Conservation (phyloP, 2,797 vertebrate species). For the Rousettus madagascariensis region DNA sequence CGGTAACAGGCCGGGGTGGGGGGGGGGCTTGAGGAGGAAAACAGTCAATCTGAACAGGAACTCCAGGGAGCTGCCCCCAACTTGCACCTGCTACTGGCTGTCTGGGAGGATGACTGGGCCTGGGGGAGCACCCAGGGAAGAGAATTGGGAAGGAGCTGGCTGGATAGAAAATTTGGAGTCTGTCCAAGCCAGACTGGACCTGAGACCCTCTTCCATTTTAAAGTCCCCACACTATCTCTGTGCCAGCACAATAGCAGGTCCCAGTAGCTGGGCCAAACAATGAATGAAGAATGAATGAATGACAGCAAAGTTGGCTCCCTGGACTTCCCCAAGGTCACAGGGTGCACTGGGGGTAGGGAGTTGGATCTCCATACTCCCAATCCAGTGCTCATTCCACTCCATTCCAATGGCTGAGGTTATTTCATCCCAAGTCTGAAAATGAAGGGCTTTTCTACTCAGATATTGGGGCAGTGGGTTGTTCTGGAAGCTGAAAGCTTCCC, state of each 20-base stretch:
- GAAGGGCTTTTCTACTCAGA: background rate
- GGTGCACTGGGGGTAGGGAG: background rate
- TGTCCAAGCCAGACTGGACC: background rate
- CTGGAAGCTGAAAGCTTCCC: background rate
- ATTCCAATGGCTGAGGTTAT: background rate
- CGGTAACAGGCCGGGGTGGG: background rate
- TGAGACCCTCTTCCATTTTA: background rate
- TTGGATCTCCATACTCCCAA: background rate
- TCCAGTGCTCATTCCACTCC: background rate
- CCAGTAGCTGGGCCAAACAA: conserved; percentile 30
- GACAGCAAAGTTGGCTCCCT: background rate
- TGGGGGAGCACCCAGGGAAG: background rate
- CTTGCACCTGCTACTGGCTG: conserved; percentile 41
- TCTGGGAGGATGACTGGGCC: background rate
- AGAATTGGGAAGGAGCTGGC: background rate
- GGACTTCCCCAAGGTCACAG: conserved; percentile 24
- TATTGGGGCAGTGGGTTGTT: background rate
- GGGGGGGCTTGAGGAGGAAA: background rate
- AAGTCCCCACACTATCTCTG: background rate
- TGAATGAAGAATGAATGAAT: conserved; percentile 58
- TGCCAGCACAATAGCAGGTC: conserved; percentile 9
- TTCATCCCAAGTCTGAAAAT: background rate
- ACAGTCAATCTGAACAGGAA: conserved; percentile 7
- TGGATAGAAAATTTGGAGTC: background rate
- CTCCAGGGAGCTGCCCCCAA: background rate